Base-by-base conservation (phyloP, 2,888 invertebrate species). In the Epiperipatus broadwayi region DNA sequence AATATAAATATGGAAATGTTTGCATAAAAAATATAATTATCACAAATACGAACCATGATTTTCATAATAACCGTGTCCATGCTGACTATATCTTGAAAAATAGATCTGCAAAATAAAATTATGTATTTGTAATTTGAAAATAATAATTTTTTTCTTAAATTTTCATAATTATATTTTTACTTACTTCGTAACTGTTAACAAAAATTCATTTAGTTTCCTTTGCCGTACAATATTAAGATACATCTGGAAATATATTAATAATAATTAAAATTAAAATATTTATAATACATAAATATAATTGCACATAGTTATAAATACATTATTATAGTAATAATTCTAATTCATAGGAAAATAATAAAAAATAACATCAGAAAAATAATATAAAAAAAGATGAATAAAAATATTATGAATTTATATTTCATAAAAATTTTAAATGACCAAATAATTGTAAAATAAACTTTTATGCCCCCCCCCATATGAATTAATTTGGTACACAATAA, bases 1-100 rank as follows among this genome's bases (percentile, higher is more conserved):
- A n/a, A n/a, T n/a, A n/a, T n/a, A n/a, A n/a, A n/a, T n/a, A n/a
- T n/a, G n/a, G n/a, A n/a, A n/a, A n/a, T n/a, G n/a, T n/a, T n/a
- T n/a, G n/a, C n/a, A n/a, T n/a, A n/a, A n/a, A n/a, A n/a, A n/a
- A n/a, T n/a, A n/a, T n/a, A n/a, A n/a, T n/a, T n/a, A n/a, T n/a
- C n/a, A n/a, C n/a, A n/a, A 14, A 31, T 22, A 41, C 52, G 49
- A 51, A 65, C 65, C 70, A 83, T 72, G 42, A 83, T 76, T 54
- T 78, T 76, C 56, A 76, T 73, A 21, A 83, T 78, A 1, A 83
- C 66, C 41, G 71, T 69, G 49, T 81, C 79, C 65, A 81, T 73
- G 46, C 77, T 78, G 33, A 78, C 73, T 70, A 83, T 81, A 52
- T 83, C 79, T 63, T 81, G 79, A 53, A 84, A 83, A 52, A 83